These are phyloP conservation scores for Temnothorax longispinosus DNA, from an alignment of 1,140 invertebrate genomes.

Conservation along the genomic window DNA sequence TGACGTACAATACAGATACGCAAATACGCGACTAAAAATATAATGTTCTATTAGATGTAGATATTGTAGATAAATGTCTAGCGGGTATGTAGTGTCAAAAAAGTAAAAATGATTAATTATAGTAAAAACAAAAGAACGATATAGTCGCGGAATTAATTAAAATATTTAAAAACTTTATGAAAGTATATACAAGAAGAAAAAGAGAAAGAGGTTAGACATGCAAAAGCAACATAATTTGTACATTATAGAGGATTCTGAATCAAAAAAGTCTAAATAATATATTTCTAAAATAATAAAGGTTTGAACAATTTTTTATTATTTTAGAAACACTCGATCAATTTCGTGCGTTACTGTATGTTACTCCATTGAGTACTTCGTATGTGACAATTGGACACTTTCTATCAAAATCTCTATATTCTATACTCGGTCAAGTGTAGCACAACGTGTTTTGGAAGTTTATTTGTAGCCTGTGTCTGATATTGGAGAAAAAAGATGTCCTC, in stretches of 20 bases:
- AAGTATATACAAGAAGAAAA: neutral
- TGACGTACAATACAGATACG: neutral
- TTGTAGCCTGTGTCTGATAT: slow-evolving; percentile 14
- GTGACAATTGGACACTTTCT: neutral
- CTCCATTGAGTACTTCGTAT: neutral
- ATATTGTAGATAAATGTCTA: neutral
- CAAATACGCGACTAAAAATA: neutral
- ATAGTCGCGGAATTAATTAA: neutral
- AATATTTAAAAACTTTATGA: neutral
- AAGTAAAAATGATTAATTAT: neutral
- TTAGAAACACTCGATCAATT: neutral
- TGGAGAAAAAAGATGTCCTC: slow-evolving; percentile 6
- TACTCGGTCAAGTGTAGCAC: neutral
- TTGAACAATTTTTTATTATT: neutral
- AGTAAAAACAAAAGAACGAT: neutral
- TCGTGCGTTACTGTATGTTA: neutral
- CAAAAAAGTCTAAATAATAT: neutral
- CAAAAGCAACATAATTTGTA: neutral
- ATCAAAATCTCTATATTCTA: slow-evolving; percentile 7
- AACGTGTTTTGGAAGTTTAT: slow-evolving; percentile 9
- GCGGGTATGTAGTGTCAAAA: neutral
- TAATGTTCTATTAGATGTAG: neutral
- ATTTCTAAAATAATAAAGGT: neutral
- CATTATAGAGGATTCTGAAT: neutral
- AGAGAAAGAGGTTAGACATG: neutral